These are phyloP conservation scores for Escarpia spicata DNA, from an alignment of 2,888 invertebrate genomes.

Conservation along the genomic window DNA sequence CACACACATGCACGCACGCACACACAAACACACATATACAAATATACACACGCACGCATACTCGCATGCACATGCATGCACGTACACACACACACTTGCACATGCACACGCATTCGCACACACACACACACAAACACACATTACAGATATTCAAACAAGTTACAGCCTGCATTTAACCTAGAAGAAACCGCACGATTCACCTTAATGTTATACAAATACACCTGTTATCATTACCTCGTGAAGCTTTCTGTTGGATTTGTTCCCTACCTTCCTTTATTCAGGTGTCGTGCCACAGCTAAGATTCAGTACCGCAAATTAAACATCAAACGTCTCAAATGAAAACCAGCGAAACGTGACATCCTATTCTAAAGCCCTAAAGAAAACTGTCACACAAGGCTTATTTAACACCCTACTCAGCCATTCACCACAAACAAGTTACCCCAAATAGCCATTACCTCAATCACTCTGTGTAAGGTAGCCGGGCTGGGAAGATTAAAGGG, in stretches of 20 bases:
- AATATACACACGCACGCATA: too few species aligned
- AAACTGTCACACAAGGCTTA: not conserved
- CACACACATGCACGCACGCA: too few species aligned
- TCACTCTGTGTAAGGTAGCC: not conserved
- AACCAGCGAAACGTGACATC: not conserved
- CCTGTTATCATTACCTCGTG: not conserved
- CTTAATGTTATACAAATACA: not conserved
- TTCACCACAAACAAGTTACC: not conserved
- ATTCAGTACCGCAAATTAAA: not conserved
- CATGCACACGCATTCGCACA: too few species aligned
- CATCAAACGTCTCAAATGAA: not conserved
- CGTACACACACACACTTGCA: too few species aligned
- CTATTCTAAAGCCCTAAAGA: constrained; percentile 8
- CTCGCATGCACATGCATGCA: too few species aligned
- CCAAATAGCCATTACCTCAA: not conserved
- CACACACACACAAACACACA: not conserved
- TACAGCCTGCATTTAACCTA: not conserved
- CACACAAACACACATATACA: too few species aligned
- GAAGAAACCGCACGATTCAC: not conserved
- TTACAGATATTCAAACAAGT: not conserved
- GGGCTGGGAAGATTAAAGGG: not conserved
- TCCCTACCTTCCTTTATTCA: not conserved
- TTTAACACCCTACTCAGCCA: not conserved
- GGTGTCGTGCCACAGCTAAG: not conserved
- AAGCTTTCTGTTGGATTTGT: not conserved